Evolutionary conservation across 2,113 vertebrate genomes (phyloP).

Genomic region (Centropus bengalensis): DNA sequence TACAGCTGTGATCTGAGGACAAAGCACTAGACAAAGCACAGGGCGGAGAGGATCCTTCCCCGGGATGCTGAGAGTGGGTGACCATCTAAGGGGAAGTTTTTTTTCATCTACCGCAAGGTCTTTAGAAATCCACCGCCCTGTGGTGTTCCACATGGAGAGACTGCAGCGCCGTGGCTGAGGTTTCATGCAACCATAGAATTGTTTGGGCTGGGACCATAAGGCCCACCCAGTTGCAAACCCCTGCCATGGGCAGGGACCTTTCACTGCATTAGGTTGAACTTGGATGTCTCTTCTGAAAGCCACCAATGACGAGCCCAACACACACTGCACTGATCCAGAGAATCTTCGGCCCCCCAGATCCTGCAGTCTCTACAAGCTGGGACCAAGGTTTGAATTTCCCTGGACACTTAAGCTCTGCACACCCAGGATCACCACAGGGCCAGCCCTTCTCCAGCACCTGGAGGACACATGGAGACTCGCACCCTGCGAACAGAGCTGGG

Average conservation of each 20-base stretch:
- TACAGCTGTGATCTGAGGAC: conserved; percentile 14
- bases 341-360: too few relatives aligned
- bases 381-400: neutral
- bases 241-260: too few relatives aligned
- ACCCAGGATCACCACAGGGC: neutral
- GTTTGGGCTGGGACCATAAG: too few relatives aligned
- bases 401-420: neutral
- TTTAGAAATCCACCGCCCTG: neutral
- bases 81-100: neutral
- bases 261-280: too few relatives aligned
- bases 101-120: neutral
- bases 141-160: neutral
- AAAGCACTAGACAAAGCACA: neutral
- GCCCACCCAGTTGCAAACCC: too few relatives aligned
- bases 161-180: accelerated
- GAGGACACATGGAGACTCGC: accelerated
- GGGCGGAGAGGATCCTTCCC: neutral
- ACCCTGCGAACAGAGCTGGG: neutral
- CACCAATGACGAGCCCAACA: accelerated
- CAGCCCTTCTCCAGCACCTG: neutral
- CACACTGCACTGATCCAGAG: accelerated
- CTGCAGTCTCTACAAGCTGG: accelerated
- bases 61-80: neutral
- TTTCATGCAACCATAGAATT: too few relatives aligned
- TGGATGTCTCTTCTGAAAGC: neutral